phyloP scores from a whole-genome alignment of 2,113 vertebrate species.

The Ceratotherium simum region DNA sequence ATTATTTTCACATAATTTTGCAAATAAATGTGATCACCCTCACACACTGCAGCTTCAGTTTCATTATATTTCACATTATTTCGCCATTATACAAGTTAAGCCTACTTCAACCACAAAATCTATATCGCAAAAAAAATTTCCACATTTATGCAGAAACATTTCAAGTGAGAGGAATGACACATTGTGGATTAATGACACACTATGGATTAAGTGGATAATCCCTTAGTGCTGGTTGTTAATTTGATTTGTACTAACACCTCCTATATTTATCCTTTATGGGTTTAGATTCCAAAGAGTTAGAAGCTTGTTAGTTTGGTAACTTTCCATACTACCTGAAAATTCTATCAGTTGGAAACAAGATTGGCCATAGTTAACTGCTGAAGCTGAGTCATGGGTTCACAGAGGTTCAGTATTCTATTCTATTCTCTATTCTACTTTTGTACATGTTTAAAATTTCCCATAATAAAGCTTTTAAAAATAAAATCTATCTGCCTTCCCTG shows the following conservation, averaged over 20 bases:
- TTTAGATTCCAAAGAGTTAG: neutral
- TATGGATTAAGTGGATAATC: neutral
- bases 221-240: neutral
- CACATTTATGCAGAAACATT: neutral
- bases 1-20: slow-evolving; percentile 11
- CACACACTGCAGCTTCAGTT: neutral
- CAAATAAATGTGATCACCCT: neutral
- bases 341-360: neutral
- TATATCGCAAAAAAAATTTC: neutral
- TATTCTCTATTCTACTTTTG: neutral
- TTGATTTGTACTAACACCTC: neutral
- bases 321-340: neutral
- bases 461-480: neutral
- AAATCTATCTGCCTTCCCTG: slow-evolving; percentile 14
- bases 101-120: neutral
- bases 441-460: neutral
- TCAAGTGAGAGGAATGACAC: neutral
- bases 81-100: neutral
- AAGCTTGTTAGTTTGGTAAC: neutral
- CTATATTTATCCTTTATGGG: neutral
- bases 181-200: neutral
- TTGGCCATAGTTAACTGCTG: neutral
- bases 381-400: neutral
- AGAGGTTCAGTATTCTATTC: neutral
- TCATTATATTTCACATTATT: neutral